Base-by-base conservation (phyloP, 1,140 invertebrate species). In the Drosophila auraria region DNA sequence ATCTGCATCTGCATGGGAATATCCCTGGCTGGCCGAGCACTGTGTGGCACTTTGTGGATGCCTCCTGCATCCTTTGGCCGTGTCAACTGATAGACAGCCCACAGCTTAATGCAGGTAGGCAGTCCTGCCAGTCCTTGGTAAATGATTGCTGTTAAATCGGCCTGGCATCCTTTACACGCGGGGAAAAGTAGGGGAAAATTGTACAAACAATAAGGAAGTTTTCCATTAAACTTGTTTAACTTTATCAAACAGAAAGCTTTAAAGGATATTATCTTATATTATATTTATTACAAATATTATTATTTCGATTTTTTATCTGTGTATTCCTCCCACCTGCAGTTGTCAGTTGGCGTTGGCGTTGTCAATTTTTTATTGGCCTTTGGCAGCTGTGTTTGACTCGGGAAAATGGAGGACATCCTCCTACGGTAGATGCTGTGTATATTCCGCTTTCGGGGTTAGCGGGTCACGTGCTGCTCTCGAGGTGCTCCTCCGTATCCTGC, bases 331-430 rank as follows among this genome's bases (percentile, higher is more conserved):
- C 33, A 33, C 33, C 33, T 54, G 27, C 42, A 61, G 36, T 54
- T 53, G 74, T 87, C 69, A 68, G 63, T 63, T 78, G 66, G 53
- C 68, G 75, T 59, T 74, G 73, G 83, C 70, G 70, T 83, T 87
- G 83, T 89, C 84, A 87, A 87, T 87, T 87, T 87, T 84, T 66
- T 74, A 89, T 84, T 84, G 84, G 84, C 84, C 73, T 89, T 72
- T 68, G 81, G 77, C 81, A 56, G 83, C 59, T 79, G 76, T 58
- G 49, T 62, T 58, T 50, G 47, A 38, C 27, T 38, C 17, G 2
- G n/a, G 17, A 59, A 57, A 57, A 57, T 38, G 45, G 30, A 33
- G 42, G 51, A 40, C 49, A 57, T 57, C 14, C 54, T 57, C 54
- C 36, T 40, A 25, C 36, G 54, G 36, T 27, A 61, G 47, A 51